Conservation (phyloP, 2,797 vertebrate species). For the Pithecia hirsuta region DNA sequence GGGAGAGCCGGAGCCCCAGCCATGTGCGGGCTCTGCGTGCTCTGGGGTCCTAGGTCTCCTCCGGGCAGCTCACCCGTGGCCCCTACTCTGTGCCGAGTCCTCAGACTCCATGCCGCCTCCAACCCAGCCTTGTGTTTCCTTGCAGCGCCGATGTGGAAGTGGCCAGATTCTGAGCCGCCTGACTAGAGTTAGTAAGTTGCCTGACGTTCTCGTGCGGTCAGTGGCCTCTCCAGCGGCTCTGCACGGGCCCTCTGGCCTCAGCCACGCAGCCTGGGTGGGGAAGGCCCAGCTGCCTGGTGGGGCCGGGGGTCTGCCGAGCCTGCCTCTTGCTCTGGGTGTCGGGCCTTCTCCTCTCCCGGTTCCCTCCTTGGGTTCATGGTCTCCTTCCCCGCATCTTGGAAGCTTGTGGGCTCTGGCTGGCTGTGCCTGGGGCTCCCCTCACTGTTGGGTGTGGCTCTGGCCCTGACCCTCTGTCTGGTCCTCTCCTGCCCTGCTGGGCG, state of each 20-base stretch:
- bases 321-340: not conserved
- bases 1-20: not conserved
- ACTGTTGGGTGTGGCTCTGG: not conserved
- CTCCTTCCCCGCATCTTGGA: not conserved
- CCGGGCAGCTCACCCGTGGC: accelerated
- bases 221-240: constrained; percentile 58
- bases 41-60: not conserved
- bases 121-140: constrained; percentile 92
- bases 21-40: not conserved
- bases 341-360: not conserved
- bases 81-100: not conserved
- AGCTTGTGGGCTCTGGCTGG: not conserved
- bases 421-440: constrained; percentile 24
- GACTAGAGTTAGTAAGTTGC: constrained; percentile 93
- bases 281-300: not conserved
- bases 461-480: not conserved
- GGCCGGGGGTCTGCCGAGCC: not conserved
- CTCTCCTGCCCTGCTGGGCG: not conserved
- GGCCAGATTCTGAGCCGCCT: constrained; percentile 92
- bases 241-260: constrained; percentile 57
- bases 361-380: not conserved
- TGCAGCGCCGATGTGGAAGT: constrained; percentile 94
- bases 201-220: constrained; percentile 72
- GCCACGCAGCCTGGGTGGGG: not conserved
- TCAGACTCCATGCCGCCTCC: constrained; percentile 67